Base-by-base conservation (phyloP, 2,888 invertebrate species). In the Dione vanillae region DNA sequence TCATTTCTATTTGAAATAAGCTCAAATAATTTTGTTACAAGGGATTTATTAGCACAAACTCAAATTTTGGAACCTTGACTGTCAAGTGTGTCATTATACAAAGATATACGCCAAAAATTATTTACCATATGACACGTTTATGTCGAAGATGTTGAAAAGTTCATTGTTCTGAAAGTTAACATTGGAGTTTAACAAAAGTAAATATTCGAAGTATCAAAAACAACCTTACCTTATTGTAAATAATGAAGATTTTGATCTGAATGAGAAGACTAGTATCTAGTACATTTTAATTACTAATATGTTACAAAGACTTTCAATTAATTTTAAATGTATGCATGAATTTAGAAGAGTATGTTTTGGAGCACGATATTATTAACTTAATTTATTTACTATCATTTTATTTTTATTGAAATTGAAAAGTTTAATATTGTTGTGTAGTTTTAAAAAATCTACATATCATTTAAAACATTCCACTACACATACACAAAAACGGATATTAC, bases 271-370 rank as follows among this genome's bases (percentile, higher is more conserved):
- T 40, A 64, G 37, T 51, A 19, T 51, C 19, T 65, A 59, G 40
- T 37, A 20, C 37, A 37, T 20, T 65, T 41, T 51, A 12, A 20
- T 20, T 16, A 43, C 41, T 43, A 27, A 27, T 20, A 41, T 43
- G 65, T 41, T 65, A 40, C 52, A 52, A 52, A 40, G n/a, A 49
- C 19, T 64, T 65, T 49, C 52, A 41, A 52, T 52, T 43, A 52
- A 20, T 52, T 41, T 52, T 16, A 67, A 58, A 67, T 67, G 47
- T 54, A 54, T 35, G 37, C 54, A 37, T 37, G 37, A 54, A 54
- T 37, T 54, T 5, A 37, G 10, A n/a, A 14, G 35, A 37, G 35
- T 14, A n/a, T n/a, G n/a, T 35, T n/a, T n/a, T 35, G n/a, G n/a
- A 9, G 19, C 19, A n/a, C 43, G 16, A 35, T 56, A 19, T 14